A percentile compares a stretch with the other conserved stretches of the same genome.
These are phyloP conservation scores for Nematostella vectensis DNA, from an alignment of 92 coral and sea anemone species.

Conservation along the genomic window DNA sequence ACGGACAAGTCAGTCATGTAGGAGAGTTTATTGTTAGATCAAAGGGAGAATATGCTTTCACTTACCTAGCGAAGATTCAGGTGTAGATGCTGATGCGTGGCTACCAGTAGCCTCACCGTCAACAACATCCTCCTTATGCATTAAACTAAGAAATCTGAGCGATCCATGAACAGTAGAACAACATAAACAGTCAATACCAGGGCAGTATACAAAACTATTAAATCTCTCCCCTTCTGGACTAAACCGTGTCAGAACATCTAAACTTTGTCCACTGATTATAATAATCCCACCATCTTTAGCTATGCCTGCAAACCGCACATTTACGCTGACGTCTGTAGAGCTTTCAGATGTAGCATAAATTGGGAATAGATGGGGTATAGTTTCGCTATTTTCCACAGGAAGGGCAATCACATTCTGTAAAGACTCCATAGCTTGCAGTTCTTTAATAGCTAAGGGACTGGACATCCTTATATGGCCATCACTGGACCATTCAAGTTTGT, in stretches of 20 bases:
- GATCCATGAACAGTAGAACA: slow-evolving; percentile 61
- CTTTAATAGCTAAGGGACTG: slow-evolving; percentile 12
- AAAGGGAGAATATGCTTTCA: too few relatives aligned
- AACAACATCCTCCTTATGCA: slow-evolving; percentile 26
- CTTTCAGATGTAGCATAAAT: background rate
- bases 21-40: too few relatives aligned
- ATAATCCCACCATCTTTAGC: slow-evolving; percentile 43
- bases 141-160: slow-evolving; percentile 60
- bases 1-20: too few relatives aligned
- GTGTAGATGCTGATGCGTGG: slow-evolving; percentile 36
- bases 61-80: slow-evolving; percentile 48
- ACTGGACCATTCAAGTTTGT: slow-evolving; percentile 17
- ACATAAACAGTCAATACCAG: slow-evolving; percentile 88
- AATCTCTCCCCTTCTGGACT: slow-evolving; percentile 28
- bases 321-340: background rate
- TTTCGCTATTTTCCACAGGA: slow-evolving; percentile 25
- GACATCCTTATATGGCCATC: slow-evolving; percentile 7
- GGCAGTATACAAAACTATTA: slow-evolving; percentile 63
- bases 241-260: slow-evolving; percentile 53
- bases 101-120: background rate
- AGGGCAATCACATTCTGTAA: slow-evolving; percentile 21
- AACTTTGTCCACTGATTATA: slow-evolving; percentile 52
- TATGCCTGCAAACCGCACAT: slow-evolving; percentile 39
- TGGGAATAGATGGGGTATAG: background rate
- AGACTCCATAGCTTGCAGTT: slow-evolving; percentile 10